Evolutionary conservation across 2,888 invertebrate genomes (phyloP), one percentile per base, ranked within the genome.

Genomic region (Idaea dimidiata): DNA sequence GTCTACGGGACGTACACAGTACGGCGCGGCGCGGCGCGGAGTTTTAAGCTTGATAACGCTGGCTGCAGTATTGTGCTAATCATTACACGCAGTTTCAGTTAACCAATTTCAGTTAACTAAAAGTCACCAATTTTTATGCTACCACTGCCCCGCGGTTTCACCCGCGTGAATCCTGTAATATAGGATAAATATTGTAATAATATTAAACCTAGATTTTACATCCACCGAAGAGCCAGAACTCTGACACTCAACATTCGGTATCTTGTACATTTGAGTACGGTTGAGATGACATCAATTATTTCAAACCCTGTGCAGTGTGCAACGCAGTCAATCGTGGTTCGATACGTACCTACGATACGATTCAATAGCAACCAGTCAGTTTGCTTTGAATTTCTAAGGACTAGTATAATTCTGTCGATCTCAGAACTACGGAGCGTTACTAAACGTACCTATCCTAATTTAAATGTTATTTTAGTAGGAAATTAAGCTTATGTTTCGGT

Each of bases 271-370:
- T 78, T 77, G 75, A 62, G 67, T 74, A 66, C 75, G 72, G 69
- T 73, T 72, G 75, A 78, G 78, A 76, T 75, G 76, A 76, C 79
- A 83, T 83, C 79, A 82, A 83, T 84, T 83, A 84, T 83, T 82
- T 79, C 73, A 70, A 61, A 74, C 70, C 74, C 75, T 67, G 73
- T 72, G 72, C 72, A 70, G 70, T 67, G 73, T 72, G 72, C 72
- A 70, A 71, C 66, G 72, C 73, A 76, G 72, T 68, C 75, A 68
- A 64, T 69, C 72, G 63, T 70, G 61, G 64, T 66, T 63, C 69
- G 62, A 62, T 67, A 66, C 72, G 66, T 72, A 67, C 72, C 66
- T 72, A 67, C 67, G 63, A 67, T 72, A 62, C 72, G 68, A 63
- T 73, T 71, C 66, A 77, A 77, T 75, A 68, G 73, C 70, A 72